These are phyloP conservation scores for Cyphomyrus discorhynchus DNA, from an alignment of 2,113 vertebrate genomes.

Conservation along the genomic window DNA sequence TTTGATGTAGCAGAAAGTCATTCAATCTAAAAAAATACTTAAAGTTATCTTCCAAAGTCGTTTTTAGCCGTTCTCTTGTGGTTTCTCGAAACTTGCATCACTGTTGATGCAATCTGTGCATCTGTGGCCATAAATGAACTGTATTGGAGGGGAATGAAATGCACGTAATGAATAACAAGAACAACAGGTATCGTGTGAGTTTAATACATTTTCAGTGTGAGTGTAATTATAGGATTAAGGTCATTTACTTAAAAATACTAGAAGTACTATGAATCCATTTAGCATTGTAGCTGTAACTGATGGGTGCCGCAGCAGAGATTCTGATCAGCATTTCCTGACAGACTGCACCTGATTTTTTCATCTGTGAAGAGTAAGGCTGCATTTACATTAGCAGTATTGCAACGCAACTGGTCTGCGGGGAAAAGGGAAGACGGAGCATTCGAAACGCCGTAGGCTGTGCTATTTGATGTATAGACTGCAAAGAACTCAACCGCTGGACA, in stretches of 20 bases:
- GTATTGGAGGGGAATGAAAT: background rate
- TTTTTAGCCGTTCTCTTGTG: conserved; percentile 29
- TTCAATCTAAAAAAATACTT: conserved; percentile 63
- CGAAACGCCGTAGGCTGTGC: too few species aligned
- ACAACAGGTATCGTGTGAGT: background rate
- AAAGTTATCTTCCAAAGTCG: conserved; percentile 63
- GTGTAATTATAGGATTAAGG: background rate
- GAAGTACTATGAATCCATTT: background rate
- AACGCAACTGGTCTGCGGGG: background rate
- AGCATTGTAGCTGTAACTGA: background rate
- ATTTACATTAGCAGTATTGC: background rate
- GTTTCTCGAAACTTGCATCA: conserved; percentile 28
- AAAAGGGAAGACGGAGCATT: background rate
- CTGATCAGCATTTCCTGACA: background rate
- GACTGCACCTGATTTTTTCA: background rate
- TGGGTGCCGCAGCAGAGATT: background rate
- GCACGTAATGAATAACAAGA: background rate
- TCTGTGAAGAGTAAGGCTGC: background rate
- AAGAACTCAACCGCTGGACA: background rate
- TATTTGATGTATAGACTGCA: background rate
- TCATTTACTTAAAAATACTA: background rate
- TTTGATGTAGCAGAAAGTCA: conserved; percentile 72
- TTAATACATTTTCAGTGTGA: background rate
- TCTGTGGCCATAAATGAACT: background rate
- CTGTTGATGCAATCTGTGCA: conserved; percentile 13